A percentile compares a stretch with the other conserved stretches of the same genome.
Evolutionary conservation across 1,140 invertebrate species (phyloP).

Genomic region (Phortica variegata): DNA sequence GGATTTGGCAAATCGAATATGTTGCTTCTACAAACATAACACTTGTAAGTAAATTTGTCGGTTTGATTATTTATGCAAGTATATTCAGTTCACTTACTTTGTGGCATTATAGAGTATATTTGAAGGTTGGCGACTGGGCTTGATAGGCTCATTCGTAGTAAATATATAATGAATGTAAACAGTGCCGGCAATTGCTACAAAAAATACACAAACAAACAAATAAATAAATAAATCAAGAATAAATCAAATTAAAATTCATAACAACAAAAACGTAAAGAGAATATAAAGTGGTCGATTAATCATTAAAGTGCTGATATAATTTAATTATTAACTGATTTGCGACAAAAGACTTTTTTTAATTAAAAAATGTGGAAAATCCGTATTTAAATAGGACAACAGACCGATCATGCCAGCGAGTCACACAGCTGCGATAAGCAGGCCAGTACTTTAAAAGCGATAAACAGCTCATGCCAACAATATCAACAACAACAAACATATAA

Average conservation of each 20-base stretch:
- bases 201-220: slow-evolving; percentile 1
- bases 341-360: no score
- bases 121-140: slow-evolving; percentile 42
- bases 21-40: slow-evolving; percentile 30
- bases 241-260: background rate
- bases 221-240: no score
- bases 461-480: no score
- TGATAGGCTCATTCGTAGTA: slow-evolving; percentile 46
- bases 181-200: slow-evolving; percentile 48
- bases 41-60: slow-evolving; percentile 8
- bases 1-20: slow-evolving; percentile 56
- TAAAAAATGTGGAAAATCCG: background rate
- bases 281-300: no score
- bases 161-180: slow-evolving; percentile 53
- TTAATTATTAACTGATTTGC: no score
- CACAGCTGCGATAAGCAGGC: no score
- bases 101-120: slow-evolving; percentile 55
- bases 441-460: no score
- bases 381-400: no score
- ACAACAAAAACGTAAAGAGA: no score
- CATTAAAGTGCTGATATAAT: no score
- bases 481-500: no score
- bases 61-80: background rate
- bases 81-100: slow-evolving; percentile 34
- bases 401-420: no score